Percentiles rank a stretch among this genome's conserved stretches.
Conservation (phyloP, 2,113 vertebrate genomes). For the Elanus axillaris region DNA sequence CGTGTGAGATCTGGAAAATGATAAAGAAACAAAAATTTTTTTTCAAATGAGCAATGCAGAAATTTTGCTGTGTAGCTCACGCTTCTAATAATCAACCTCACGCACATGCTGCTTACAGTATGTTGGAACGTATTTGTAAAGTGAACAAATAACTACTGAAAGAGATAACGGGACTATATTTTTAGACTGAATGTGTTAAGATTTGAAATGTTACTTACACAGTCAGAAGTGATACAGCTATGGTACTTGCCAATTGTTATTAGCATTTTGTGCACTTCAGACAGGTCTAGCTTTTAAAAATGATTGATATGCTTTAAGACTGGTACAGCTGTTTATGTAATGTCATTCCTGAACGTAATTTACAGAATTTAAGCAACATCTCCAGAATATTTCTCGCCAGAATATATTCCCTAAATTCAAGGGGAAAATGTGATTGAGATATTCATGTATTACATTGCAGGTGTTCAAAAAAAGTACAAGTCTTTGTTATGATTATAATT, state of each 20-base stretch:
- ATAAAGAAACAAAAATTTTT: rapidly evolving
- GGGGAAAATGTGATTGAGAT: rapidly evolving
- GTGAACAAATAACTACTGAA: not conserved
- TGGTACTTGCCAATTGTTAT: not conserved
- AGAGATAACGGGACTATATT: rapidly evolving
- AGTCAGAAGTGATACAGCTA: rapidly evolving
- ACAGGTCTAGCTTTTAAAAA: rapidly evolving
- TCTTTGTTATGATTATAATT: not conserved
- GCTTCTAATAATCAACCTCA: rapidly evolving
- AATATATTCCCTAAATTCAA: not conserved
- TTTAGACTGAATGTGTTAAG: not conserved
- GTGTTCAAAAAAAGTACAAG: not conserved
- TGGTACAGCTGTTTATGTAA: not conserved
- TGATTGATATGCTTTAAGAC: rapidly evolving
- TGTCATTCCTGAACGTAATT: not conserved
- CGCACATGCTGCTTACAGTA: no score
- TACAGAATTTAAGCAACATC: not conserved
- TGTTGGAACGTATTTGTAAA: not conserved
- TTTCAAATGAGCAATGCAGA: not conserved
- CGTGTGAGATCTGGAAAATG: not conserved
- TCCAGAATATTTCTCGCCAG: not conserved
- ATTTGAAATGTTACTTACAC: not conserved
- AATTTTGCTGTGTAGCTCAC: rapidly evolving
- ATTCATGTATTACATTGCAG: rapidly evolving
- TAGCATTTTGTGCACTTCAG: not conserved